Conservation (phyloP, 92 coral and sea anemone genomes). For the Epizoanthus illoricatus region DNA sequence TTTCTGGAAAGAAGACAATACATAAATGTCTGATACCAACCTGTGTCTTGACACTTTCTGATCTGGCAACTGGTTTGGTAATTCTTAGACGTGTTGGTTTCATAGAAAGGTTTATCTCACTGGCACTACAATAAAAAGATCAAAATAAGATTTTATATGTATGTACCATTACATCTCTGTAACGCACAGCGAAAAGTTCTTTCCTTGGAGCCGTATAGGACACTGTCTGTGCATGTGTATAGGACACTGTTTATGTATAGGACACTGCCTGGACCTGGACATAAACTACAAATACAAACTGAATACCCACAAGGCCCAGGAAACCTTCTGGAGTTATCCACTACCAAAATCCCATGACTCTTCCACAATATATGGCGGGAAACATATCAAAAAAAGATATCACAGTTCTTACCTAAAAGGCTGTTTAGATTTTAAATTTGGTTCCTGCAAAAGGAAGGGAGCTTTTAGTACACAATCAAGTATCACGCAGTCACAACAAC, state of each 20-base stretch:
- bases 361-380: too few relatives aligned
- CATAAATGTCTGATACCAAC: conserved; percentile 41
- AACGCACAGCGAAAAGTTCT: too few relatives aligned
- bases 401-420: neutral
- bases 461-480: neutral
- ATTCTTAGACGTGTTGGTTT: conserved; percentile 48
- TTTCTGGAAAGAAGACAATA: neutral
- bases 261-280: too few relatives aligned
- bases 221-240: too few relatives aligned
- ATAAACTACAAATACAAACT: too few relatives aligned
- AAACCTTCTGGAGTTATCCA: too few relatives aligned
- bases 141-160: neutral
- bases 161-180: too few relatives aligned
- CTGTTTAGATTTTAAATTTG: conserved; percentile 12
- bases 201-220: too few relatives aligned
- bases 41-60: conserved; percentile 86
- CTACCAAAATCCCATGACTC: too few relatives aligned
- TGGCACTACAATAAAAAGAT: conserved; percentile 38
- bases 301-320: too few relatives aligned
- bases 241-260: too few relatives aligned
- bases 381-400: too few relatives aligned
- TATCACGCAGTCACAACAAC: neutral
- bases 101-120: conserved; percentile 58
- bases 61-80: conserved; percentile 64
- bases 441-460: conserved; percentile 11